Base-by-base conservation (phyloP, 2,797 vertebrate species). In the Syngnathus rostellatus region DNA sequence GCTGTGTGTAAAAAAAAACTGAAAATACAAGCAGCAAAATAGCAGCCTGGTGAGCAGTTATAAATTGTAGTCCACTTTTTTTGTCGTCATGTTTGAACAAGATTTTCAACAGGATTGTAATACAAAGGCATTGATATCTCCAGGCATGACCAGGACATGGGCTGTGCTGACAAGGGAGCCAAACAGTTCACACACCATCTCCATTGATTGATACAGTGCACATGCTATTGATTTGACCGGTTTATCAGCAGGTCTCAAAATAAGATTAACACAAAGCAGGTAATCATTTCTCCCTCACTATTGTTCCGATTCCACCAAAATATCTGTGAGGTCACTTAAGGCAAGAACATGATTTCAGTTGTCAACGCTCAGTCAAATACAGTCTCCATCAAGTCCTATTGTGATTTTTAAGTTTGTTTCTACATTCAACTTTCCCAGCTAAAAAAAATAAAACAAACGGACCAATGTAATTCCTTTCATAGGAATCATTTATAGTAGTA, bases 71-170 rank as follows among this genome's bases (percentile, higher is more conserved):
- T 80, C 72, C 16, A 73, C 70, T 73, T 73, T 83, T 68, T 71
- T 31, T 73, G 68, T 73, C 67, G 77, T 77, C 80, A 48, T 31
- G 72, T 68, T 81, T 76, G 62, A 82, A 88, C 75, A 86, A 76
- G 67, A 83, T 78, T 70, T 77, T 76, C 72, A 84, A 83, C 74
- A 86, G 82, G 74, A 74, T 79, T 75, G 79, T 72, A 71, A 75
- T 69, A 84, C 70, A 86, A 82, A 85, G 83, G 80, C 80, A 86
- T 86, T 73, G 63, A 80, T 83, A 83, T 80, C 60, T 78, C 69
- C 65, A 68, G 72, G 73, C 62, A 72, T 72, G 66, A 79, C 71
- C 41, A 69, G 73, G 70, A 77, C 66, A 75, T 75, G 86, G 81
- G 85, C 80, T 77, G 73, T 79, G 72, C 63, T 70, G 77, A 31